Evolutionary conservation across 2,797 vertebrate species (phyloP), one percentile per base, ranked within the genome.

Genomic region (Argentina silus): DNA sequence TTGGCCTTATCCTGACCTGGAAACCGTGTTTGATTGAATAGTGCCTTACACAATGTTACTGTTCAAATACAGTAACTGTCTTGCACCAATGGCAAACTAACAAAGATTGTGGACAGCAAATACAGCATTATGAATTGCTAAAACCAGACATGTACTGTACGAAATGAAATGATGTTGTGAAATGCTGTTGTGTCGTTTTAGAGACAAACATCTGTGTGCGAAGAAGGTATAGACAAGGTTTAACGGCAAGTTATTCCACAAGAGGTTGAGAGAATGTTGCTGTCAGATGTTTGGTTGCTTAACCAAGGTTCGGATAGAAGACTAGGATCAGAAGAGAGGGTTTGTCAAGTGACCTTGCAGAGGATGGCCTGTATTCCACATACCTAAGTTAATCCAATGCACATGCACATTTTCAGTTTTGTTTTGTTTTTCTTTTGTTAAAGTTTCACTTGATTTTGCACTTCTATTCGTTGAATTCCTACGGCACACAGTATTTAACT

Each of bases 361-460:
- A 68, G 75, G 72, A 75, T 59, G 51, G 55, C 63, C 56, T 81
- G 81, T 87, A 82, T 86, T 89, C 67, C 72, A 77, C 83, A 83
- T 83, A 77, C 69, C 60, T 74, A 77, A 78, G 67, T 82, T 17
- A 71, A 70, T 36, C 27, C 27, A 60, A 77, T 81, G 69, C 83
- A 78, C 62, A 79, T 78, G 85, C 78, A 72, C 70, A 72, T 87
- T 69, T 73, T 81, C 83, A 69, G 75, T 75, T 83, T 51, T 69
- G 81, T 67, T 64, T 84, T 86, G 75, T 70, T 56, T 63, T 60
- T 66, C 51, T 59, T 60, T 65, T 43, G 15, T 66, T 72, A 21
- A 79, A 85, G 78, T 85, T 81, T 71, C 83, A 83, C 78, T 85
- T 86, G 76, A 89, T 83, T 91, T 62, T 91, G 87, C 90, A 90